Evolutionary conservation across 2,113 vertebrate species (phyloP), one percentile per base, ranked within the genome.

Genomic region (Rallus limicola): DNA sequence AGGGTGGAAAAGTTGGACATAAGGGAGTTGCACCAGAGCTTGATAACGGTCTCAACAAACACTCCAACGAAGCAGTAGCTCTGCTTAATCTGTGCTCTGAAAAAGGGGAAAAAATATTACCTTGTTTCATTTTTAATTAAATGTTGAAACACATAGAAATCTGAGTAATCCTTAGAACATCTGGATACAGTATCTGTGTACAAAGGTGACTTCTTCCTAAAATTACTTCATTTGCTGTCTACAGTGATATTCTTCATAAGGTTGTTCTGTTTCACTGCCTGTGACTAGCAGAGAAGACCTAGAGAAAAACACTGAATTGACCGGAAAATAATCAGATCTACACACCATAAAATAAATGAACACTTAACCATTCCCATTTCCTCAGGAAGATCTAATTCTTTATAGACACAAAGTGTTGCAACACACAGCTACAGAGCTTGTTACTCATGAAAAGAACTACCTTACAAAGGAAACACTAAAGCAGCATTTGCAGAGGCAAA

Each of bases 371-470:
- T 46, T 67, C 33, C 13, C 87, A 16, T 82, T 92, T 82, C 77
- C 62, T 68, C 44, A 16, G 60, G 72, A 59, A 81, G 48, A 93
- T 44, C 0, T 0, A 38, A 90, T 62, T 46, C 44, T 58, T 65
- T 71, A 56, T 29, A 68, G 81, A 53, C 26, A 29, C 56, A 56
- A 85, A 69, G 24, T 59, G 36, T 86, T 95, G 63, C 91, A 90
- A 92, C 72, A 89, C 84, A 91, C 52, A 68, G 60, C 85, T 95
- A 65, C 24, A 90, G 71, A 90, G 74, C 78, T 96, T 92, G 85
- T 96, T 94, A 60, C 86, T 96, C 87, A 91, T 86, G 96, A 88
- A 95, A 92, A 89, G 63, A 91, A 96, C 94, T 91, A 86, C 91
- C 67, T 95, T 94, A 90, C 86, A 94, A 92, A 96, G 80, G 28